Conservation (phyloP, 2,888 invertebrate species). For the Sabellastarte sp. region DNA sequence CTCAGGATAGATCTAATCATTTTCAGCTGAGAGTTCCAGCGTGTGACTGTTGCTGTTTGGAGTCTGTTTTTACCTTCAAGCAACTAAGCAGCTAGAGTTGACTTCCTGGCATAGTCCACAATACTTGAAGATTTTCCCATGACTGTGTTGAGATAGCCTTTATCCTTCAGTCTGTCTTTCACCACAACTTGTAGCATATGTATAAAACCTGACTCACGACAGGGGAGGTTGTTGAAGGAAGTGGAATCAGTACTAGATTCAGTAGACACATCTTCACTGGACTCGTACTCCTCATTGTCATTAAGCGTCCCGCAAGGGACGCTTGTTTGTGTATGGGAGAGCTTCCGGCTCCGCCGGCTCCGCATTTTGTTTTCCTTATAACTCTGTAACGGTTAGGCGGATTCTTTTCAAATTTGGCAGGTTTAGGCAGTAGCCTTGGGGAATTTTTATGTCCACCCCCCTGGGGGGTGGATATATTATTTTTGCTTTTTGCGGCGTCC, state of each 20-base stretch:
- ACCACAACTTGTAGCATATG: neutral
- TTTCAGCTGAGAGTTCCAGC: neutral
- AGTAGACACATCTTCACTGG: neutral
- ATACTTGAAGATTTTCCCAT: neutral
- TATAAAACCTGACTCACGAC: neutral
- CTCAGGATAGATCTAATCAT: too few relatives aligned
- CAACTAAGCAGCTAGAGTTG: neutral
- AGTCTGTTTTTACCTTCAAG: neutral
- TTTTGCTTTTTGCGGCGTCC: too few relatives aligned
- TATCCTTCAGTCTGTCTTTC: neutral
- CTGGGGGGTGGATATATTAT: too few relatives aligned
- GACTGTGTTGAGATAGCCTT: neutral
- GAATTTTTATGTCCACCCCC: too few relatives aligned
- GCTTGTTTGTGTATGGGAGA: too few relatives aligned
- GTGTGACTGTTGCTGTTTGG: neutral
- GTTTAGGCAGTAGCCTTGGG: too few relatives aligned
- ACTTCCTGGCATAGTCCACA: neutral
- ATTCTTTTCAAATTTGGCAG: too few relatives aligned
- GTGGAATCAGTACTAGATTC: neutral
- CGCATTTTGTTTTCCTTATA: too few relatives aligned
- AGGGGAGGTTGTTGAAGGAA: neutral
- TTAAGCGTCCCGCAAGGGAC: too few relatives aligned
- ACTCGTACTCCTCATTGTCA: neutral
- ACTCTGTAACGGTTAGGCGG: too few relatives aligned
- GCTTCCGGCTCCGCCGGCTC: too few relatives aligned